Percentiles rank a stretch among this genome's conserved stretches.
Conservation (phyloP, 2,888 invertebrate species). For the Trichopria drosophilae region DNA sequence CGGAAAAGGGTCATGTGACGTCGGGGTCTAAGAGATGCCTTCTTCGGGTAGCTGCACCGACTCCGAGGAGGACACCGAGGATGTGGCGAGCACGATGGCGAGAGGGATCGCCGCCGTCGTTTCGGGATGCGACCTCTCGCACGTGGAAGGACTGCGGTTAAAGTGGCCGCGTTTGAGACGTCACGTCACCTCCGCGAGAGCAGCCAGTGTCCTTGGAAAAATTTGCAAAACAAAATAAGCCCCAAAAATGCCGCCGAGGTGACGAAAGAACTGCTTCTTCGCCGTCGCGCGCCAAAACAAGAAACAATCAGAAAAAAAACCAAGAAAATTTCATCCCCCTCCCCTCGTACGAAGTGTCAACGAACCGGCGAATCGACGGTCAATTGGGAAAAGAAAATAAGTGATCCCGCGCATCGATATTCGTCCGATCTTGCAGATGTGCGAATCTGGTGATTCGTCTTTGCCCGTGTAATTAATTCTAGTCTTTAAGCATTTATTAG, state of each 20-base stretch:
- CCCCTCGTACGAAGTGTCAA: too few species aligned
- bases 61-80: slow-evolving; percentile 56
- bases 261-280: slow-evolving; percentile 18
- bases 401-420: too few species aligned
- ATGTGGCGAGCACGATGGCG: slow-evolving; percentile 52
- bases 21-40: slow-evolving; percentile 47
- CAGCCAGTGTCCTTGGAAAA: slow-evolving; percentile 7
- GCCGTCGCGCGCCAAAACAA: slow-evolving; percentile 33
- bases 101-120: slow-evolving; percentile 15
- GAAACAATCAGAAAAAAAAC: too few species aligned
- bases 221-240: slow-evolving; percentile 9
- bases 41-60: slow-evolving; percentile 47
- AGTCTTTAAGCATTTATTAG: too few species aligned
- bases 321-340: too few species aligned
- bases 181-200: slow-evolving; percentile 7
- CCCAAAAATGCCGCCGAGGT: slow-evolving; percentile 6
- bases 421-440: too few species aligned
- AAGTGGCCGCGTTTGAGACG: slow-evolving; percentile 28
- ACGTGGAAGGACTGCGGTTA: slow-evolving; percentile 57
- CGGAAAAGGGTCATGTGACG: background rate
- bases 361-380: too few species aligned
- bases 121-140: slow-evolving; percentile 35
- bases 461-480: too few species aligned
- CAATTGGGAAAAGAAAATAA: too few species aligned
- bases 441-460: too few species aligned